Evolutionary conservation across 2,888 invertebrate species (phyloP).

Genomic region (Pheosia gnoma): DNA sequence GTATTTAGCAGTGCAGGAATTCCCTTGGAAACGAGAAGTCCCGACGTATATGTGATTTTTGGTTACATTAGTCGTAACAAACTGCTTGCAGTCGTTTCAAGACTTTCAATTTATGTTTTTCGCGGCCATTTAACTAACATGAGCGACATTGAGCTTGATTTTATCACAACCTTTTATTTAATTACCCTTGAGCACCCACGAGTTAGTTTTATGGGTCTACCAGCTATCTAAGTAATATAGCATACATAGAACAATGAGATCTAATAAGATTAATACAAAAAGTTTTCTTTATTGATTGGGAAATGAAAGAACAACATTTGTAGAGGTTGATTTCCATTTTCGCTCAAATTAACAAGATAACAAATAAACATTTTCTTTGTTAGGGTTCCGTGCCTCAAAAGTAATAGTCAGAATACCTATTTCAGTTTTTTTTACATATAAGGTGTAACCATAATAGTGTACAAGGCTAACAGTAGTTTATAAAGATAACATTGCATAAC

Average conservation of each 20-base stretch:
- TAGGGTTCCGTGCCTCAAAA: too few relatives aligned
- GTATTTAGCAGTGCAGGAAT: too few relatives aligned
- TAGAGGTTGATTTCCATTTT: not conserved
- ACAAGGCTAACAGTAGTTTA: too few relatives aligned
- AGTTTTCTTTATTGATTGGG: not conserved
- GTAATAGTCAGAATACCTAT: too few relatives aligned
- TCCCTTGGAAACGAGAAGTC: not conserved
- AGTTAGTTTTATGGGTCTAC: too few relatives aligned
- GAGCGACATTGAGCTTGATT: not conserved
- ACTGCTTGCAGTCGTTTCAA: not conserved
- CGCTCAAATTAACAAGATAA: not conserved
- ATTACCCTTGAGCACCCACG: too few relatives aligned
- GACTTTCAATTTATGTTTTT: not conserved
- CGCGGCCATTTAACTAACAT: not conserved
- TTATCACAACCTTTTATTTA: too few relatives aligned
- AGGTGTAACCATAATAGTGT: too few relatives aligned
- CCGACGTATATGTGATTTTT: not conserved
- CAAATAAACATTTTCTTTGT: not conserved
- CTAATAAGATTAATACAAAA: not conserved
- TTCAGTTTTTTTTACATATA: too few relatives aligned
- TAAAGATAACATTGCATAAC: too few relatives aligned
- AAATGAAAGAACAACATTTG: not conserved
- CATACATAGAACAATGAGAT: too few relatives aligned
- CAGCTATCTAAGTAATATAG: too few relatives aligned
- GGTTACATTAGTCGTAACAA: not conserved